Evolutionary conservation across 2,888 invertebrate species (phyloP).

Genomic region (Pyrocoelia pectoralis): DNA sequence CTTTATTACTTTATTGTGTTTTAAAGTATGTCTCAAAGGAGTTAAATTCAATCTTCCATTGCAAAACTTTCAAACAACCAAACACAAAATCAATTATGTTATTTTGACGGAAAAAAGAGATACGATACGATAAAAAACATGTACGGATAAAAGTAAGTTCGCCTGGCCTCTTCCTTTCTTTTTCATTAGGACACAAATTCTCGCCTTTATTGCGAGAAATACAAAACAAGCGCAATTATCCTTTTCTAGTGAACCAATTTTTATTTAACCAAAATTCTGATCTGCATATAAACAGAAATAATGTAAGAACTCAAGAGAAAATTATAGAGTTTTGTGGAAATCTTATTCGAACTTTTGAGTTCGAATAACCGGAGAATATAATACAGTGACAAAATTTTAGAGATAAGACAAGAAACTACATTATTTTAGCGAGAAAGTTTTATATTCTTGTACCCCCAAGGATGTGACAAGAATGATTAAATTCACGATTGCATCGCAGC

Average conservation of each 20-base stretch:
- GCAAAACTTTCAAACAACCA: slow-evolving; percentile 34
- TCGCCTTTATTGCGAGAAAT: slow-evolving; percentile 10
- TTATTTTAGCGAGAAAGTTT: slow-evolving; percentile 41
- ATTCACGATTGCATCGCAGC: slow-evolving; percentile 32
- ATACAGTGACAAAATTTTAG: slow-evolving; percentile 17
- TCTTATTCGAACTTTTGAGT: slow-evolving; percentile 10
- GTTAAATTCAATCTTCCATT: slow-evolving; percentile 38
- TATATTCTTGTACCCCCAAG: slow-evolving; percentile 39
- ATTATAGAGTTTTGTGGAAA: not conserved
- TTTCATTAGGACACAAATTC: slow-evolving; percentile 25
- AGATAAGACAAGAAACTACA: slow-evolving; percentile 32
- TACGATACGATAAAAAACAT: slow-evolving; percentile 23
- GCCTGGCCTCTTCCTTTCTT: not conserved
- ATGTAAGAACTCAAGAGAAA: not conserved
- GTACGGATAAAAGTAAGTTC: slow-evolving; percentile 11
- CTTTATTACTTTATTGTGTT: slow-evolving; percentile 40
- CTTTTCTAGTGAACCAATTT: slow-evolving; percentile 3
- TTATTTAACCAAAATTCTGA: slow-evolving; percentile 7
- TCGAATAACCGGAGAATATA: slow-evolving; percentile 18
- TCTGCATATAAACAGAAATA: slow-evolving; percentile 8
- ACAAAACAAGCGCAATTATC: slow-evolving; percentile 7
- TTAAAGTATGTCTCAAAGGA: slow-evolving; percentile 36
- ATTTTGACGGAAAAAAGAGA: slow-evolving; percentile 19
- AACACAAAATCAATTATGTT: slow-evolving; percentile 34
- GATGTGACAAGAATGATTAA: slow-evolving; percentile 41